Conservation (phyloP, 2,888 invertebrate species). For the Nemurella pictetii region DNA sequence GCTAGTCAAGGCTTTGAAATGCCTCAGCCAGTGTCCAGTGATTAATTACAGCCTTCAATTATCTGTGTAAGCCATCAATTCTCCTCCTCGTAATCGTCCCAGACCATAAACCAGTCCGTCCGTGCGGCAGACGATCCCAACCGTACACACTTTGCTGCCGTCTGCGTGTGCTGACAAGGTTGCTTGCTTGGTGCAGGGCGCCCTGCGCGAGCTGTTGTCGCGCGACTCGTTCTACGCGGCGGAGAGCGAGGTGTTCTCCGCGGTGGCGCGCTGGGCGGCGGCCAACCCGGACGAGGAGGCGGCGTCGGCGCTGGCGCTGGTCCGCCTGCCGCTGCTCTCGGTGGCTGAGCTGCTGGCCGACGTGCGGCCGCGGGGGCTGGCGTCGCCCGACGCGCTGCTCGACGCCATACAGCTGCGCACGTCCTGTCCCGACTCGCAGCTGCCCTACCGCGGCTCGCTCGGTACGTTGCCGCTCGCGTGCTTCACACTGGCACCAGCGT, state of each 20-base stretch:
- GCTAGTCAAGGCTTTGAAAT: no score
- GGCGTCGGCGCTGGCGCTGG: constrained; percentile 48
- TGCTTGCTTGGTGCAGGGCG: constrained; percentile 62
- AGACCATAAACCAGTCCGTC: no score
- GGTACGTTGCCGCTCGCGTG: no score
- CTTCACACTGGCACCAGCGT: no score
- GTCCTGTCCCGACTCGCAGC: constrained; percentile 73
- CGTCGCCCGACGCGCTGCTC: constrained; percentile 86
- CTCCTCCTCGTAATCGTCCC: no score
- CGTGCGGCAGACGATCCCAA: no score
- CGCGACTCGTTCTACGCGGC: constrained; percentile 96
- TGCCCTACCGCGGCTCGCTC: constrained; percentile 83
- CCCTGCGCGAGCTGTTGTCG: constrained; percentile 81
- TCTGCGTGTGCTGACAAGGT: no score
- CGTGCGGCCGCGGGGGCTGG: constrained; percentile 83
- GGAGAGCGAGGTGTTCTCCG: constrained; percentile 93
- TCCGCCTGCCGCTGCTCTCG: constrained; percentile 84
- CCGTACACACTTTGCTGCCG: no score
- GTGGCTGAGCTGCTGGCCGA: constrained; percentile 84
- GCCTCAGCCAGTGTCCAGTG: no score
- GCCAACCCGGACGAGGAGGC: constrained; percentile 67
- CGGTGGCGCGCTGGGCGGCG: constrained; percentile 84
- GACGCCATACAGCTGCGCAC: constrained; percentile 92
- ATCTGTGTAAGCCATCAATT: no score
- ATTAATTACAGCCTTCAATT: no score